These are phyloP conservation scores for Apaloderma vittatum DNA, from an alignment of 2,113 vertebrate species.

Conservation along the genomic window DNA sequence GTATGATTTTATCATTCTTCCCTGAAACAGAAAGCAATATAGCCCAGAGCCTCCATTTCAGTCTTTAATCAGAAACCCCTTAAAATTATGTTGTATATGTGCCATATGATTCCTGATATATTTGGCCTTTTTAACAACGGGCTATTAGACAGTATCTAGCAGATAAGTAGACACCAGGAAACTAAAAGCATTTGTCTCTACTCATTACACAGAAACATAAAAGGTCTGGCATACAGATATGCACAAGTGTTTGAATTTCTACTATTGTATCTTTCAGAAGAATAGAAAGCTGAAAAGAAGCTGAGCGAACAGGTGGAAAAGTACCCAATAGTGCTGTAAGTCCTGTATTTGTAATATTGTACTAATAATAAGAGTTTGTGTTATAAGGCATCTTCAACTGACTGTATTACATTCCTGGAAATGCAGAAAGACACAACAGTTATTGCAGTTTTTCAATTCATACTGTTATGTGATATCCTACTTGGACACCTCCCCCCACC, in stretches of 20 bases:
- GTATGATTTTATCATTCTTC: rapidly evolving
- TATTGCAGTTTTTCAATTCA: neutral
- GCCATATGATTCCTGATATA: neutral
- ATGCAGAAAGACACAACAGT: neutral
- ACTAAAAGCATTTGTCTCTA: neutral
- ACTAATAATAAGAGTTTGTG: neutral
- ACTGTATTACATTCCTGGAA: neutral
- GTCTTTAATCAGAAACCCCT: neutral
- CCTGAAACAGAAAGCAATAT: slow-evolving; percentile 60
- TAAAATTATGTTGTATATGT: neutral
- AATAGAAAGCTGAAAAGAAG: neutral
- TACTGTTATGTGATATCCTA: neutral
- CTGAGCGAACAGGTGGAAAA: neutral
- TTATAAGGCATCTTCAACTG: neutral
- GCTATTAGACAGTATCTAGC: neutral
- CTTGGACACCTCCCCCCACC: neutral
- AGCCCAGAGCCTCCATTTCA: neutral
- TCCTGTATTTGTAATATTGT: neutral
- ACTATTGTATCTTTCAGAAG: neutral
- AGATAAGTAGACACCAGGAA: neutral
- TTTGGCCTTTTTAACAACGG: neutral
- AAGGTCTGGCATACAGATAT: neutral
- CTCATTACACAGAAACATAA: neutral
- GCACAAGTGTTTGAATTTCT: neutral
- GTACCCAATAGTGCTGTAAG: neutral